Percentiles rank a stretch among this genome's conserved stretches.
Evolutionary conservation across 2,113 vertebrate genomes (phyloP).

Genomic region (Mobula birostris): DNA sequence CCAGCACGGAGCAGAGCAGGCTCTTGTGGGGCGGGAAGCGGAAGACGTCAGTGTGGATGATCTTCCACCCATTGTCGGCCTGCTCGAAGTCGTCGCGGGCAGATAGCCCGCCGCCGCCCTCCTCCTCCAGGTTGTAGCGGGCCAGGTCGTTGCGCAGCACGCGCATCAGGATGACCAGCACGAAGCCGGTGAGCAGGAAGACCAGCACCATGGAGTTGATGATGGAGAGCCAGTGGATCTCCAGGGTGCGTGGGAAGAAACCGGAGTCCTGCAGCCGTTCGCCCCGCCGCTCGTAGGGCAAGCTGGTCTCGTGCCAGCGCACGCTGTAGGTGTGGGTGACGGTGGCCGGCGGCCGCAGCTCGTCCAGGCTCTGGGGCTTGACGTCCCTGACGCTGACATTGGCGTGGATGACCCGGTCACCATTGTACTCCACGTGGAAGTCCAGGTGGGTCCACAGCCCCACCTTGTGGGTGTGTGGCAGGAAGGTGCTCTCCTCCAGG

Average conservation of each 20-base stretch:
- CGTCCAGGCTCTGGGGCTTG: conserved; percentile 70
- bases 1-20: conserved; percentile 76
- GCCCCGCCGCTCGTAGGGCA: conserved; percentile 63
- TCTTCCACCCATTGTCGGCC: conserved; percentile 89
- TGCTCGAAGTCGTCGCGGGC: conserved; percentile 74
- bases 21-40: conserved; percentile 77
- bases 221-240: conserved; percentile 89
- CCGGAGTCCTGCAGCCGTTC: conserved; percentile 64
- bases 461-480: conserved; percentile 82
- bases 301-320: conserved; percentile 71
- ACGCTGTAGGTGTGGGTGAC: conserved; percentile 79
- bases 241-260: conserved; percentile 79
- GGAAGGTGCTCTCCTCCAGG: conserved; percentile 83
- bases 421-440: conserved; percentile 39
- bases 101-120: conserved; percentile 42
- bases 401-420: conserved; percentile 73
- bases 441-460: conserved; percentile 36
- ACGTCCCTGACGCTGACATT: conserved; percentile 70
- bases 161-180: conserved; percentile 88
- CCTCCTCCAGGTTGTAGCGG: conserved; percentile 82
- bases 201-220: conserved; percentile 89
- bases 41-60: conserved; percentile 87
- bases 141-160: conserved; percentile 84
- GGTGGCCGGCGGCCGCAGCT: conserved; percentile 53
- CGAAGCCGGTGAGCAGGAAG: conserved; percentile 80